Percentiles rank a stretch among this genome's conserved stretches.
phyloP scores from a whole-genome alignment of 2,797 vertebrate genomes.

The Danio albolineatus region DNA sequence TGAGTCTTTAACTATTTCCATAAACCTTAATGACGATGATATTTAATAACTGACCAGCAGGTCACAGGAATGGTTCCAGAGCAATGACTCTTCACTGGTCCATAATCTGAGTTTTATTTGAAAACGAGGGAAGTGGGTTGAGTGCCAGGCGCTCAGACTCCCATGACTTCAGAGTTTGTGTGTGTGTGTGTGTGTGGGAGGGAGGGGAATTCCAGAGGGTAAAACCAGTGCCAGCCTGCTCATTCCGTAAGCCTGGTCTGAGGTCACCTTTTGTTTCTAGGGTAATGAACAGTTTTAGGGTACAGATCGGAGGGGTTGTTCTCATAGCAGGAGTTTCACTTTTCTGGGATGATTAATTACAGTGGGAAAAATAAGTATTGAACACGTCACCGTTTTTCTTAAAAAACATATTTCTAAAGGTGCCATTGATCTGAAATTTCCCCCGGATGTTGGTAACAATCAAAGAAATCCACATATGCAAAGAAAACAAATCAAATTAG shows the following conservation, averaged over 20 bases:
- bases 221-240: conserved; percentile 5
- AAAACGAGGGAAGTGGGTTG: conserved; percentile 60
- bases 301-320: neutral
- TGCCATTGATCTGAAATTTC: too few species aligned
- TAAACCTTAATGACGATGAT: neutral
- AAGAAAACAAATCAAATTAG: too few species aligned
- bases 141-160: conserved; percentile 59
- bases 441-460: too few species aligned
- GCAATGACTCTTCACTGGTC: neutral
- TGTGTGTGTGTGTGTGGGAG: too few species aligned
- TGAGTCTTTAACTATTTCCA: neutral
- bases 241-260: neutral
- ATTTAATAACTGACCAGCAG: neutral
- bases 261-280: neutral
- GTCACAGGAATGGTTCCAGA: neutral
- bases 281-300: conserved; percentile 7
- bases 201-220: conserved; percentile 63
- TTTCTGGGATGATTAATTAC: neutral
- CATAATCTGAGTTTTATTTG: neutral
- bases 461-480: too few species aligned
- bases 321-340: neutral
- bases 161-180: conserved; percentile 62
- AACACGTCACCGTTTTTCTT: too few species aligned
- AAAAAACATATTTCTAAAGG: too few species aligned
- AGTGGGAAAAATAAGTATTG: too few species aligned